phyloP scores from a whole-genome alignment of 1,140 invertebrate species.

The Nasonia longicornis region DNA sequence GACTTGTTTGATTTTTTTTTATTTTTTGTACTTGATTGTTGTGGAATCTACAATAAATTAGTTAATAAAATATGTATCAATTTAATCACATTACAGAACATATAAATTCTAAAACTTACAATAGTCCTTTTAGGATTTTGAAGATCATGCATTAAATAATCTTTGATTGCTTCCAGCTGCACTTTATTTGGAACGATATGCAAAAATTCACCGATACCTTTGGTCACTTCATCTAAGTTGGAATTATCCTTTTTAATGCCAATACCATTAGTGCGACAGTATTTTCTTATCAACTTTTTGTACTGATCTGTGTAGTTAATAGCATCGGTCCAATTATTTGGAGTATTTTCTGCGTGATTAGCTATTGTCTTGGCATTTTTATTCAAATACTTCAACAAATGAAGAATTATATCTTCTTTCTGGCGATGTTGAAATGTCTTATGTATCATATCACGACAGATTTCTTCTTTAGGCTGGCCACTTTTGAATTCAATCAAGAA shows the following conservation, averaged over 20 bases:
- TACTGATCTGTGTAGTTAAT: conserved; percentile 26
- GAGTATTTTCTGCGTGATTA: conserved; percentile 23
- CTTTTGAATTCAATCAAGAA: conserved; percentile 26
- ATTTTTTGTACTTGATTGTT: neutral
- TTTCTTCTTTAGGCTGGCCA: neutral
- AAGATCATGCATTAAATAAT: conserved; percentile 36
- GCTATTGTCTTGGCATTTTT: conserved; percentile 19
- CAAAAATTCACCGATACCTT: neutral
- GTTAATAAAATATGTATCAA: neutral
- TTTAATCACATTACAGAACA: neutral
- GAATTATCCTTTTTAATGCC: neutral
- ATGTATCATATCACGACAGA: conserved; percentile 5
- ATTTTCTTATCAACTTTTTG: neutral
- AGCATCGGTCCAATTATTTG: conserved; percentile 20
- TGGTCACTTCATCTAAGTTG: neutral
- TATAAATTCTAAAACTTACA: neutral
- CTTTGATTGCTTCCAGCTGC: conserved; percentile 12
- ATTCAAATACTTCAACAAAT: neutral
- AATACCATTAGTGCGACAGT: neutral
- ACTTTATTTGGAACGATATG: neutral
- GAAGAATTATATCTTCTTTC: neutral
- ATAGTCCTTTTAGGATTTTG: conserved; percentile 22
- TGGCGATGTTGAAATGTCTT: conserved; percentile 1
- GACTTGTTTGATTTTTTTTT: neutral
- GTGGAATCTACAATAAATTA: neutral